Base-by-base conservation (phyloP, 2,797 vertebrate species). In the Hippocampus kuda region DNA sequence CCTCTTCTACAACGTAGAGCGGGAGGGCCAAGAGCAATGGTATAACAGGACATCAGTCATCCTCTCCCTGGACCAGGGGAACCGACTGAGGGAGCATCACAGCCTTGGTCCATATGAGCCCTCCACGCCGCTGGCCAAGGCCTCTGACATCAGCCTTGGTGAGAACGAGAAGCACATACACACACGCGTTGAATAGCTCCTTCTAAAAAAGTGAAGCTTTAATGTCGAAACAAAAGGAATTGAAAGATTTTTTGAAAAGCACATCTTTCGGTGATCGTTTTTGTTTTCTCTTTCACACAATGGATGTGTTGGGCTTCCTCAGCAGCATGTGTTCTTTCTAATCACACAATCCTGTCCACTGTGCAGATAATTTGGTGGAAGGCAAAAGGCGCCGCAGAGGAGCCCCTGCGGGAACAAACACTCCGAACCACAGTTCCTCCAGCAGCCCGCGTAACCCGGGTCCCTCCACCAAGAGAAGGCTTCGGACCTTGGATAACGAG, bases 71-170 rank as follows among this genome's bases (percentile, higher is more conserved):
- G 97, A 99, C 67, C 97, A 99, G 88, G 96, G 94, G 5, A 96
- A 93, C 87, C 90, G 88, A 66, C 89, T 99, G 73, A 89, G 96
- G 77, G 97, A 98, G 78, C 95, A 96, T 76, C 96, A 92, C 77
- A 94, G 97, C 44, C 92, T 99, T 0, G 95, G 94, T 2, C 97
- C 97, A 3, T 97, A 94, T 0, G 93, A 96, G 68, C 94, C 95
- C 34, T 76, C 87, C 63, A 92, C 91, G 0, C 94, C 94, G 0
- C 89, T 96, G 75, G 83, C 92, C 75, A 96, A 96, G 88, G 96
- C 95, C 63, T 94, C 95, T 0, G 97, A 99, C 86, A 98, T 99
- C 90, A 99, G 97, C 79, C 92, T 99, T 0, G 97, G 97, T 99
- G 71, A 85, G 89, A 66, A 13, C 61, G 4, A 22, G 42, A 11